Evolutionary conservation across 2,113 vertebrate genomes (phyloP), one percentile per base, ranked within the genome.

Genomic region (Anarhynchus alexandrinus): DNA sequence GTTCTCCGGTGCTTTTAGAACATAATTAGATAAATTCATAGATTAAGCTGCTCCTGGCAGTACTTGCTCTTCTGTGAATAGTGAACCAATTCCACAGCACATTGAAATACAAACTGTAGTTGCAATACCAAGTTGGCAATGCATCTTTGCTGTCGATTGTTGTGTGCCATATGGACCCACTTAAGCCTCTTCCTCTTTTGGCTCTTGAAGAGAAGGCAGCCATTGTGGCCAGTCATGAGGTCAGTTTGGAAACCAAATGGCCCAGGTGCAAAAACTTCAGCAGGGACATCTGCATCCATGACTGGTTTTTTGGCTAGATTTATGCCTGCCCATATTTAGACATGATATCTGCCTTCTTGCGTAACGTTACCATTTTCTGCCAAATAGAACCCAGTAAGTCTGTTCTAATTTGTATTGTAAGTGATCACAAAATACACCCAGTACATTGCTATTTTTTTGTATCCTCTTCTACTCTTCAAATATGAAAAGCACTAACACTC

Each of bases 1-100:
- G 89, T 94, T 93, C 95, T 97, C 91, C 47, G 5, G 77, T 83
- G 85, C 74, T 97, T 97, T 97, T 91, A 97, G 96, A 91, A 97
- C 96, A 95, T 97, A 97, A 97, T 97, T 97, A 97, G 97, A 96
- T 96, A 97, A 96, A 97, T 97, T 97, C 96, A 97, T 94, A 97
- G 95, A 97, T 96, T 94, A 97, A 97, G 96, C 97, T 88, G 94
- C 93, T 96, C 84, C 97, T 97, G 97, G 97, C 97, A 97, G 87
- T 67, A 93, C 74, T 96, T 89, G 59, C 96, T 96, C 94, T 94
- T 97, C 94, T 94, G 96, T 97, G 97, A 97, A 97, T 97, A 97
- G 93, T 64, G 79, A 95, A 96, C 89, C 96, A 85, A 95, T 97
- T 97, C 97, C 69, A 88, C 87, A 91, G 93, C 94, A 94, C 94